Evolutionary conservation across 1,140 invertebrate species (phyloP), one percentile per base, ranked within the genome.

Genomic region (Bombyx mandarina): DNA sequence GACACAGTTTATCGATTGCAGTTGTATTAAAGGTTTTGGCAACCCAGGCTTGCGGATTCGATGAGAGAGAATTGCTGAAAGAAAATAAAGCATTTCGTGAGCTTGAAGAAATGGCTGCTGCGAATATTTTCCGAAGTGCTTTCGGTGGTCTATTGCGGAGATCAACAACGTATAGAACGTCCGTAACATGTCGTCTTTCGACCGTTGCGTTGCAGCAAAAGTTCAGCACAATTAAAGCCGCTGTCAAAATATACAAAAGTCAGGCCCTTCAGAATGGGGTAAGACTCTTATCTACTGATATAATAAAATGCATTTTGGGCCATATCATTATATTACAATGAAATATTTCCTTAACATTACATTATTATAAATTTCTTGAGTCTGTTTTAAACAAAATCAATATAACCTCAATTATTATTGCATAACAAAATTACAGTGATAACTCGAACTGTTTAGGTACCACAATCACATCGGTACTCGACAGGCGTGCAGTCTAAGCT

Each of bases 321-420:
- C 4, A 43, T 43, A 49, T 3, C 10, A 12, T 54, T 54, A 8
- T 18, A 3, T 7, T 9, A 45, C n/a, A 45, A 8, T 54, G 10
- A 2, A 46, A 8, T 22, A 45, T 22, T 45, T 8, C 7, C 42
- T 54, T 7, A 22, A 45, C 12, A 7, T 12, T 22, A 9, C 8
- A 45, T 18, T 54, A n/a, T 18, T 22, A 12, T 49, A 49, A 18
- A 49, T 49, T 2, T 43, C 9, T 12, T 1, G 26, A 18, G 26
- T 35, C 9, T 52, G 51, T 10, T 54, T 50, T 49, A 7, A 4
- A 22, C 43, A 49, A 43, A 35, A 50, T 57, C 44, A 58, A 57
- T 67, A 82, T 86, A 86, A 86, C 82, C 82, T 82, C 76, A 79
- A 75, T 62, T 59, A 49, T 69, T 82, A 77, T 86, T 86, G 82